Percentiles rank a stretch among this genome's conserved stretches.
Conservation (phyloP, 2,888 invertebrate genomes). For the Gryllus longicercus region DNA sequence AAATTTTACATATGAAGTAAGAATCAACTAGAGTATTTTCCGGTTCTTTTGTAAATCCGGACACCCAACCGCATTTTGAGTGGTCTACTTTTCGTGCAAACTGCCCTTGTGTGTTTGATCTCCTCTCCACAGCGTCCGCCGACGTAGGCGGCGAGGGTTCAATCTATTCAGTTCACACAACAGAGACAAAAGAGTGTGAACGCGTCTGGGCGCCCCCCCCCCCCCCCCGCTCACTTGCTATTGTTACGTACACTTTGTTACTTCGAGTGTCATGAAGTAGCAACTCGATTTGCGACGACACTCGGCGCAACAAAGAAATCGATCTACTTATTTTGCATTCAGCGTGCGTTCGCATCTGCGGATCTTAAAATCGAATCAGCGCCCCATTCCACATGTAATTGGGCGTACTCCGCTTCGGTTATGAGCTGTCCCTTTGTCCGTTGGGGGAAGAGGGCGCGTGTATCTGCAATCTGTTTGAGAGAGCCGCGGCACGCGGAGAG, state of each 20-base stretch:
- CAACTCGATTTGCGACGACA: slow-evolving; percentile 5
- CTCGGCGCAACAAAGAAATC: background rate
- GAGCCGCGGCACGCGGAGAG: background rate
- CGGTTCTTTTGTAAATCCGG: background rate
- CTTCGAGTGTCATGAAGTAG: background rate
- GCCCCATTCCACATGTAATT: background rate
- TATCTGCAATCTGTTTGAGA: background rate
- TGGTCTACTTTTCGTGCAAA: too few relatives aligned
- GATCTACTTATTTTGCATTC: slow-evolving; percentile 2
- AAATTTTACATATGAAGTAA: too few relatives aligned
- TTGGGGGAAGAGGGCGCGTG: background rate
- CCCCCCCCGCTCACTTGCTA: background rate
- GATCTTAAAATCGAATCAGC: background rate
- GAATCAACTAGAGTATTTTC: too few relatives aligned
- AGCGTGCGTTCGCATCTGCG: background rate
- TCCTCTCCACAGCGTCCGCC: background rate
- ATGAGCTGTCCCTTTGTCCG: background rate
- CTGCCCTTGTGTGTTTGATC: too few relatives aligned
- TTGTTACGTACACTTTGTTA: slow-evolving; percentile 1
- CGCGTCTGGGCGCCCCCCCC: too few relatives aligned
- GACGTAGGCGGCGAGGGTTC: background rate
- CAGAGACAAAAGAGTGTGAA: too few relatives aligned
- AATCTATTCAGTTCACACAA: too few relatives aligned
- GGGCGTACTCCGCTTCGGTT: slow-evolving; percentile 8
- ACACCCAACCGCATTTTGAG: background rate